Percentiles rank a stretch among this genome's conserved stretches.
Conservation (phyloP, 2,797 vertebrate species). For the Sebastes reedi region DNA sequence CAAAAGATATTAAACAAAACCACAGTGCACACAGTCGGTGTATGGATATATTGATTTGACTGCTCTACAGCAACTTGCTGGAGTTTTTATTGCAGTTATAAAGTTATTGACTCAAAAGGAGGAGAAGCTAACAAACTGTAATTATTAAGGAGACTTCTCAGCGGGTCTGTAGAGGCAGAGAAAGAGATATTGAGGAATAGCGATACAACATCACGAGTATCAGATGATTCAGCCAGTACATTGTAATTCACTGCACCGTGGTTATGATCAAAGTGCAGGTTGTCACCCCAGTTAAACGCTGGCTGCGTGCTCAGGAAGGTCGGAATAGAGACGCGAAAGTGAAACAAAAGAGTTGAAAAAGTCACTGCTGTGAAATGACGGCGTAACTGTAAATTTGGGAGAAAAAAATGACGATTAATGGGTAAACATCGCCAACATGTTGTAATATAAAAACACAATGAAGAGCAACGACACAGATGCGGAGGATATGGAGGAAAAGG, state of each 20-base stretch:
- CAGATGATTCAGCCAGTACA: conserved; percentile 14
- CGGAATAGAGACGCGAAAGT: conserved; percentile 7
- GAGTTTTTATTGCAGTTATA: neutral
- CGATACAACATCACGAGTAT: conserved; percentile 4
- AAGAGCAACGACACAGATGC: neutral
- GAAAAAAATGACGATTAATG: neutral
- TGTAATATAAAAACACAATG: neutral
- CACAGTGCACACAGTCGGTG: neutral
- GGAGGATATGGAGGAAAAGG: neutral
- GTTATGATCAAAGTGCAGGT: conserved; percentile 45
- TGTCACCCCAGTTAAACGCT: conserved; percentile 26
- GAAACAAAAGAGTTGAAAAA: conserved; percentile 33
- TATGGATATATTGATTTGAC: neutral
- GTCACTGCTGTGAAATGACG: neutral
- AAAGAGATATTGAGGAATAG: neutral
- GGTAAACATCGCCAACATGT: neutral
- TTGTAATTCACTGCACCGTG: conserved; percentile 26
- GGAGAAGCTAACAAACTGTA: neutral
- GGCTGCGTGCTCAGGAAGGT: neutral
- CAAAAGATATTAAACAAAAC: neutral
- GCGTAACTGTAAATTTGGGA: neutral
- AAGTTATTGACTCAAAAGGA: neutral
- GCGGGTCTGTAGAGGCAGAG: neutral
- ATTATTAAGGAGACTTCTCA: neutral
- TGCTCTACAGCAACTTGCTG: neutral